Conservation (phyloP, 2,797 vertebrate species). For the Pangasius krempfi region DNA sequence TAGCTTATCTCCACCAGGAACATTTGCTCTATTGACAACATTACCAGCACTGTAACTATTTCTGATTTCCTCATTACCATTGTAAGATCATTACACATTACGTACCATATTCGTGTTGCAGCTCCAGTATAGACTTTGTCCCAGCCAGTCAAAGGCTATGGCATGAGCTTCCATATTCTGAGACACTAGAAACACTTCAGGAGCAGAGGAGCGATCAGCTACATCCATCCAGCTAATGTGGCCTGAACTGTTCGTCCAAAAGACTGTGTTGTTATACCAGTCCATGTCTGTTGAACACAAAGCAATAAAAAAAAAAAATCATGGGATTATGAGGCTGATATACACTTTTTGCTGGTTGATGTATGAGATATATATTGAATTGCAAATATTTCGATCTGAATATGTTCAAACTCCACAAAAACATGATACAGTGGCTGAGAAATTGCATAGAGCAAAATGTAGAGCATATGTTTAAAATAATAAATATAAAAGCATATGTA, state of each 20-base stretch:
- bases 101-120: constrained; percentile 70
- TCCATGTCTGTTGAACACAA: constrained; percentile 66
- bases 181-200: constrained; percentile 52
- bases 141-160: constrained; percentile 77
- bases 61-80: not conserved
- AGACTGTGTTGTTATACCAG: constrained; percentile 77
- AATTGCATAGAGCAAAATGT: too few species aligned
- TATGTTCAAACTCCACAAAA: not conserved
- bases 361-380: constrained; percentile 45
- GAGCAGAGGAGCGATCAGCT: constrained; percentile 41
- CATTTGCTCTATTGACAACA: not conserved
- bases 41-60: not conserved
- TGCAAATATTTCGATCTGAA: not conserved
- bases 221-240: constrained; percentile 66
- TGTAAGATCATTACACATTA: not conserved
- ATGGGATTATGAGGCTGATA: not conserved
- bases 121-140: constrained; percentile 75
- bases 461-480: not conserved
- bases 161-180: constrained; percentile 65
- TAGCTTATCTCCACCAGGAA: not conserved
- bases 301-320: constrained; percentile 32
- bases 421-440: too few species aligned
- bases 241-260: constrained; percentile 72
- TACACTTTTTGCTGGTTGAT: not conserved
- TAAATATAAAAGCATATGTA: not conserved